Percentiles rank a stretch among this genome's conserved stretches.
phyloP scores from a whole-genome alignment of 2,797 vertebrate genomes.

The Chelidonichthys spinosus region DNA sequence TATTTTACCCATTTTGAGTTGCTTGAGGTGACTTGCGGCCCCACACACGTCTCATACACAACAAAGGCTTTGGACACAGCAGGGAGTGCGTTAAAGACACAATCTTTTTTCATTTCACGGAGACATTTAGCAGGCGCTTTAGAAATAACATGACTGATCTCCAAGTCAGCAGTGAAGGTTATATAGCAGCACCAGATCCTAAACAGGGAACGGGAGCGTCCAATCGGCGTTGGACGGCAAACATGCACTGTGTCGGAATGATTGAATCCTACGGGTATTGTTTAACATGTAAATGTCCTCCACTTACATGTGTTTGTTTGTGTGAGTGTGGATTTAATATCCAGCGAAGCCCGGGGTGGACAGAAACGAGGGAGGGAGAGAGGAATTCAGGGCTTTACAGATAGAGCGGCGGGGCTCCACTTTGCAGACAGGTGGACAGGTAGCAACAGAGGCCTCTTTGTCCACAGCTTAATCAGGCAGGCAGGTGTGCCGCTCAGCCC shows the following conservation, averaged over 20 bases:
- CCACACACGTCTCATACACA: constrained; percentile 39
- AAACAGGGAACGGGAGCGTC: constrained; percentile 12
- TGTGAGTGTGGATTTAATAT: constrained; percentile 48
- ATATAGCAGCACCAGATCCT: neutral
- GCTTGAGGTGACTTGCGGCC: constrained; percentile 33
- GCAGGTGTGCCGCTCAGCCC: constrained; percentile 80
- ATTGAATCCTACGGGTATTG: constrained; percentile 5
- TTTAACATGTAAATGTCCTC: constrained; percentile 27
- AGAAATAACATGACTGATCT: constrained; percentile 16
- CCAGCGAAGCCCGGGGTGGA: constrained; percentile 53
- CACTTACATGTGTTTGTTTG: constrained; percentile 1
- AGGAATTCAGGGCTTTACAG: constrained; percentile 77
- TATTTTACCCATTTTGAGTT: neutral
- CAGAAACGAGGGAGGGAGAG: constrained; percentile 53
- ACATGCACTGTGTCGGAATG: constrained; percentile 8
- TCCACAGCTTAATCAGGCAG: constrained; percentile 75
- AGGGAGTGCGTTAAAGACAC: neutral
- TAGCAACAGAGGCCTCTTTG: constrained; percentile 81
- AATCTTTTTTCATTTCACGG: neutral
- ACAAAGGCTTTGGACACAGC: constrained; percentile 36
- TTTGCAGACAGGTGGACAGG: constrained; percentile 83
- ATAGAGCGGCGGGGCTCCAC: constrained; percentile 63
- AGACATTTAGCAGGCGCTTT: constrained; percentile 16
- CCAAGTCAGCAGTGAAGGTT: neutral
- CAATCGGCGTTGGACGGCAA: neutral